These are phyloP conservation scores for Periophthalmus magnuspinnatus DNA, from an alignment of 2,797 vertebrate species.

Conservation along the genomic window DNA sequence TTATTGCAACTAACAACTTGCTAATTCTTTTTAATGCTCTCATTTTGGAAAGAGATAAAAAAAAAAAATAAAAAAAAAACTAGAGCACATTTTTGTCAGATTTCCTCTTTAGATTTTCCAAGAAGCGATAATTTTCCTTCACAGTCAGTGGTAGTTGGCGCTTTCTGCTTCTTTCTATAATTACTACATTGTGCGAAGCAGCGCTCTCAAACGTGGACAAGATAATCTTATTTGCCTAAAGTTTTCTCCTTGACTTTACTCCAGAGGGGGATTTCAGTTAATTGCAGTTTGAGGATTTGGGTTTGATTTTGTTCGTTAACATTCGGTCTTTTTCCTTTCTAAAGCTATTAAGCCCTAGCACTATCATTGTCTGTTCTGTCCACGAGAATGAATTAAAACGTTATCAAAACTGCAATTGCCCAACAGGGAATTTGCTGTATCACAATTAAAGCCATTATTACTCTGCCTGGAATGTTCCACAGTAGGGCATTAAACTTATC, in stretches of 20 bases:
- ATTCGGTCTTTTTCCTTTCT: background rate
- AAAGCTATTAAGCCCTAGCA: background rate
- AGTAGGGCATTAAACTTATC: no score
- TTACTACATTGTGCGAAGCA: conserved; percentile 32
- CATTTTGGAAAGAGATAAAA: background rate
- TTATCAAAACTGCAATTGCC: background rate
- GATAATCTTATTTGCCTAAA: conserved; percentile 46
- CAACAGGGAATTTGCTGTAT: background rate
- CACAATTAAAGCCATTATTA: background rate
- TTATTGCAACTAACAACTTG: background rate
- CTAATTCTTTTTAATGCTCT: background rate
- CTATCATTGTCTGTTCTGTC: background rate
- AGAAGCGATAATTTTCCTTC: conserved; percentile 19
- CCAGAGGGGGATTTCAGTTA: conserved; percentile 39
- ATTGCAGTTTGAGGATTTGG: conserved; percentile 46
- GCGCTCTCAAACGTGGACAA: conserved; percentile 35
- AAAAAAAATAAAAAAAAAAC: background rate
- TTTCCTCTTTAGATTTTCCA: background rate
- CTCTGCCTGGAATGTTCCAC: no score
- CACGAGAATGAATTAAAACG: background rate
- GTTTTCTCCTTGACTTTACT: conserved; percentile 42
- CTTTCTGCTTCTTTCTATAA: conserved; percentile 14
- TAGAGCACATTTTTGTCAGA: background rate
- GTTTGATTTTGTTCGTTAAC: conserved; percentile 32
- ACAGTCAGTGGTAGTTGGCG: conserved; percentile 9